Base-by-base conservation (phyloP, 2,113 vertebrate species). In the Malurus elegans region DNA sequence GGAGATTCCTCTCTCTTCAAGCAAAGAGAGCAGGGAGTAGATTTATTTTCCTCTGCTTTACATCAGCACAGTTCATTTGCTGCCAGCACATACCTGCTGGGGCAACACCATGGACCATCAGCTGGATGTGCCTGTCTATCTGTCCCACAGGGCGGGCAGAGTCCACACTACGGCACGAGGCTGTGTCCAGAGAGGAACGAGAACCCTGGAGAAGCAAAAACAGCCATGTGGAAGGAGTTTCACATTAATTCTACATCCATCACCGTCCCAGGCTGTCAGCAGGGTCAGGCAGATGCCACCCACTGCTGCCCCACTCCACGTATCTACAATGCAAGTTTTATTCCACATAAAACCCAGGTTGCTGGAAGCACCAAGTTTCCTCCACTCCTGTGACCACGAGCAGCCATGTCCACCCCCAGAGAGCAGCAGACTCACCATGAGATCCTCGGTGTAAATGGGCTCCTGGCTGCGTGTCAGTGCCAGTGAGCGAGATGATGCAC, bases 121-220 rank as follows among this genome's bases (percentile, higher is more conserved):
- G 97, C 90, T 99, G 98, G 95, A 99, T 99, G 91, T 99, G 99
- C 79, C 99, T 99, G 97, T 99, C 99, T 44, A 99, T 98, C 62
- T 99, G 99, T 93, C 99, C 99, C 88, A 99, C 98, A 8, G 98
- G 99, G 47, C 99, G 98, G 29, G 98, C 93, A 38, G 99, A 97
- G 75, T 99, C 99, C 40, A 97, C 85, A 16, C 94, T 96, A 26
- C 98, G 97, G 74, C 96, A 97, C 0, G 98, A 97, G 12, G 90
- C 91, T 81, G 97, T 4, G 31, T 98, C 98, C 93, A 99, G 86
- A 67, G 99, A 98, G 32, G 98, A 98, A 79, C 98, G 98, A 79
- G 98, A 98, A 51, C 97, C 98, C 99, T 98, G 58, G 42, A 29
- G 47, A 86, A 79, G 51, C 58, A 67, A 86, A 79, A 42, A 3